Evolutionary conservation across 1,140 invertebrate genomes (phyloP).

Genomic region (Stegodyphus dumicola): DNA sequence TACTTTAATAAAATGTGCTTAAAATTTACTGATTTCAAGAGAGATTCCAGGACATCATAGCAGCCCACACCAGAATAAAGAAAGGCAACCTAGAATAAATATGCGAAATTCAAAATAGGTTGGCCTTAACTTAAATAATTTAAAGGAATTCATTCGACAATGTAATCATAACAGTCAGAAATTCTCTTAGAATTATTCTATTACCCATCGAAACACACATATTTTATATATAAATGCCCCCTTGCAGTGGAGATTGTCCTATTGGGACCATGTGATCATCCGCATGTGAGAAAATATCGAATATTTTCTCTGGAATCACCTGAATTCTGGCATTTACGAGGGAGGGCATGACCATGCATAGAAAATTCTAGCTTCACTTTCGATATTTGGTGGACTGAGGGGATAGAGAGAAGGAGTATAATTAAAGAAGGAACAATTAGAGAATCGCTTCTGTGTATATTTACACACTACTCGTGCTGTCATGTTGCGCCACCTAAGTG

Average conservation of each 20-base stretch:
- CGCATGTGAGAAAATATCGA: constrained; percentile 40
- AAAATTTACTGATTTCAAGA: too few relatives aligned
- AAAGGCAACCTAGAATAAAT: too few relatives aligned
- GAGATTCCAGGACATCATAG: too few relatives aligned
- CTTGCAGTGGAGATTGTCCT: background rate
- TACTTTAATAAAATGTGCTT: too few relatives aligned
- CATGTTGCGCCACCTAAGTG: constrained; percentile 14
- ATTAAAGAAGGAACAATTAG: constrained; percentile 38
- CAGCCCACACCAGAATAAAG: too few relatives aligned
- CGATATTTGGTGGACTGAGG: constrained; percentile 23
- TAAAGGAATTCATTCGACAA: too few relatives aligned
- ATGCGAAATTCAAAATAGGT: too few relatives aligned
- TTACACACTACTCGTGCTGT: constrained; percentile 17
- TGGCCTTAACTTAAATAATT: too few relatives aligned
- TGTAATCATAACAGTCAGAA: too few relatives aligned
- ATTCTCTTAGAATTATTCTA: too few relatives aligned
- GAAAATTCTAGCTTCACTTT: constrained; percentile 21
- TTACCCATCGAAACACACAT: too few relatives aligned
- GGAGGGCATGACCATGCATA: constrained; percentile 30
- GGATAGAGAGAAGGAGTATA: background rate
- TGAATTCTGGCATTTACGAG: constrained; percentile 30
- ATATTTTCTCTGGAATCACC: constrained; percentile 23
- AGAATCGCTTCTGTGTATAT: constrained; percentile 5
- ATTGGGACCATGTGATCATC: constrained; percentile 16
- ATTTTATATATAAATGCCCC: too few relatives aligned